Evolutionary conservation across 2,113 vertebrate species (phyloP), one percentile per base, ranked within the genome.

Genomic region (Prionailurus viverrinus): DNA sequence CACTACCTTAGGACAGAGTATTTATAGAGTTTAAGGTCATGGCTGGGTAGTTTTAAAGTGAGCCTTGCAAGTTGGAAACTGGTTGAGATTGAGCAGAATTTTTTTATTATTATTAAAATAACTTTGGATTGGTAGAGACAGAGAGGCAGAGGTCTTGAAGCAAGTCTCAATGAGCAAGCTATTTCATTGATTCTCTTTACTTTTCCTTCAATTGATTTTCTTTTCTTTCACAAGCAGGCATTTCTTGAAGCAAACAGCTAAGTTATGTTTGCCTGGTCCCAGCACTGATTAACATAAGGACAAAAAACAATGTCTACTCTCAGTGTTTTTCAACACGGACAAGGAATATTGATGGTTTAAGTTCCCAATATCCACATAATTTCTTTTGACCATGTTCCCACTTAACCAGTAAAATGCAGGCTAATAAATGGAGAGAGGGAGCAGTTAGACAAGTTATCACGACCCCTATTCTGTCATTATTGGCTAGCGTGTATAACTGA

Each of bases 331-430:
- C 71, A 92, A 39, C 36, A n/a, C 5, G 3, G 4, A 36, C 5
- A 78, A 91, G 33, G 53, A 84, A 65, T 39, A 39, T 23, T 76
- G 51, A 14, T 51, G 71, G 27, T 82, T 76, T 78, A 41, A 8
- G 16, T 73, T 89, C 48, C 91, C 55, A 78, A 31, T 8, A 55
- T 31, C 3, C 51, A 82, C n/a, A 25, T 51, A 58, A 89, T 89
- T 96, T 95, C n/a, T 91, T 96, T 92, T 86, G 74, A 86, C 78
- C 14, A 8, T 48, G 29, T 79, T 51, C 53, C 36, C 53, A 55
- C 27, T 95, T 83, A 74, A 63, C 36, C 4, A 51, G 39, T 61
- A 85, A 89, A 86, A 81, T 31, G 13, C 80, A 89, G 6, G 19
- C 4, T 87, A 82, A 29, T 61, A 94, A 92, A 25, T 76, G 9